A percentile compares a stretch with the other conserved stretches of the same genome.
Evolutionary conservation across 35 echinoderm and acorn worm species (phyloP).

Genomic region (Anneissia japonica): DNA sequence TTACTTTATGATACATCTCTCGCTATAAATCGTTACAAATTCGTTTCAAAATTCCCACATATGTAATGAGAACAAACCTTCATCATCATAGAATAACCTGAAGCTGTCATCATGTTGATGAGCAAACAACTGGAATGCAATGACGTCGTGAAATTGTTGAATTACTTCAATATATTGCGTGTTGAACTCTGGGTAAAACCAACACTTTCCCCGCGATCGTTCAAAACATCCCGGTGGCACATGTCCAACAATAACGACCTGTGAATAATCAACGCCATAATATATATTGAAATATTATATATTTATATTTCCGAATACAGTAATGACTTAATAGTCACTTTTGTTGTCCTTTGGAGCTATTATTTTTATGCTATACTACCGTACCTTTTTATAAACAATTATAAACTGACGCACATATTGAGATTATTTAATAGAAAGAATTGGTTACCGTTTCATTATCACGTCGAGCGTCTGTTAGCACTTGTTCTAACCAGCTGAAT

Average conservation of each 20-base stretch:
- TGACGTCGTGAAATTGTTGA: conserved; percentile 1
- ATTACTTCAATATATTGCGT: background rate
- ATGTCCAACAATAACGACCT: conserved; percentile 7
- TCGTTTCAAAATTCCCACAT: no score
- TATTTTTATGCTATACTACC: no score
- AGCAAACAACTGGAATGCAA: background rate
- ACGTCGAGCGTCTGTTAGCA: background rate
- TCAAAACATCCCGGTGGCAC: conserved; percentile 11
- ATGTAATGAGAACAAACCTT: background rate
- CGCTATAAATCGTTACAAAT: no score
- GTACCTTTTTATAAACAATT: no score
- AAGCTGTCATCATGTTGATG: conserved; percentile 19
- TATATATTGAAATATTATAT: no score
- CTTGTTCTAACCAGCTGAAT: background rate
- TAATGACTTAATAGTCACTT: no score
- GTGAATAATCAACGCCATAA: background rate
- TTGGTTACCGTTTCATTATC: background rate
- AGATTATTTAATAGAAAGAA: no score
- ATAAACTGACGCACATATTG: no score
- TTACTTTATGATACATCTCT: no score
- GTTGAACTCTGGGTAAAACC: conserved; percentile 14
- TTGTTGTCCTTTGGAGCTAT: no score
- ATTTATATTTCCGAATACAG: no score
- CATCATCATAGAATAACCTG: background rate
- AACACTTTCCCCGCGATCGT: background rate